Conservation (phyloP, 2,888 invertebrate species). For the Elegia similella region DNA sequence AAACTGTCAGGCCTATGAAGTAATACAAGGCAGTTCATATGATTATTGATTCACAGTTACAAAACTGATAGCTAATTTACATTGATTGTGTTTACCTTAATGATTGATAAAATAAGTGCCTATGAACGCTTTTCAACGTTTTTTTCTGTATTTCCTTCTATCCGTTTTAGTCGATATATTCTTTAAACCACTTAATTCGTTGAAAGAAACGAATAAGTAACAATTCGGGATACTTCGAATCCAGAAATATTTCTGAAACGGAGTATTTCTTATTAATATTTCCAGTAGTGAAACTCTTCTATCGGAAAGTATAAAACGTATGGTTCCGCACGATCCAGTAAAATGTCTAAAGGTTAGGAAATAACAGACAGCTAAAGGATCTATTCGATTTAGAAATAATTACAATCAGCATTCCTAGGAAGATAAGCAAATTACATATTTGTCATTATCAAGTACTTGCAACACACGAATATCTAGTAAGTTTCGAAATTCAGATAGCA, state of each 20-base stretch:
- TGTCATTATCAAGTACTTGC: constrained; percentile 11
- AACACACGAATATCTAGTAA: not conserved
- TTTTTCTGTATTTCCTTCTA: too few species aligned
- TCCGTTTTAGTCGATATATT: too few species aligned
- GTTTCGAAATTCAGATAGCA: constrained; percentile 6
- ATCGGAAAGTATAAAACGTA: too few species aligned
- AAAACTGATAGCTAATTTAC: constrained; percentile 18
- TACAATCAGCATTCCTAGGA: constrained; percentile 9
- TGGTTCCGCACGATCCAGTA: too few species aligned
- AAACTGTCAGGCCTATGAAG: constrained; percentile 36
- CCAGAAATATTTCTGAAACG: too few species aligned
- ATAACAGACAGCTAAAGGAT: constrained; percentile 14
- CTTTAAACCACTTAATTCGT: too few species aligned
- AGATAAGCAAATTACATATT: constrained; percentile 13
- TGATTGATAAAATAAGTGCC: constrained; percentile 23
- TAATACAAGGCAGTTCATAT: not conserved
- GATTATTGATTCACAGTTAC: not conserved
- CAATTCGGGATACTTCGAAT: too few species aligned
- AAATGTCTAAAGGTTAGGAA: constrained; percentile 18
- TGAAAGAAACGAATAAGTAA: too few species aligned
- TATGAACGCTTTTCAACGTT: constrained; percentile 11
- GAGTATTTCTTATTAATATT: too few species aligned
- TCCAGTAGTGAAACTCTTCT: too few species aligned
- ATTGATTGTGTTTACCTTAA: constrained; percentile 32
- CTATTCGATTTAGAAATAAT: constrained; percentile 14